Evolutionary conservation across 37 sponge, comb jelly and placozoan genomes (phyloP).

Genomic region (Beroe ovata): DNA sequence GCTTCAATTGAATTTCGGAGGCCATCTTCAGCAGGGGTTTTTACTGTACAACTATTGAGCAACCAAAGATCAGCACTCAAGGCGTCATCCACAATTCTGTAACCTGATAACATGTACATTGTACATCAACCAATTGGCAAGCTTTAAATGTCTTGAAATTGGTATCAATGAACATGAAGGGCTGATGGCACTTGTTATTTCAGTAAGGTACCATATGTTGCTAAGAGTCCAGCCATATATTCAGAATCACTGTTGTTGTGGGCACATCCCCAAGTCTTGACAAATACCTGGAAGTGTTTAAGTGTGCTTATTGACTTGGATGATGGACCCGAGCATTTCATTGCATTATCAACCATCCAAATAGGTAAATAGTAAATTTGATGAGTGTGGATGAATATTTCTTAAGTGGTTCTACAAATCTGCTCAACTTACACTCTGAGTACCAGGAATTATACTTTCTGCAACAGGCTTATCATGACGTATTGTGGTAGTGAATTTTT

Average conservation of each 20-base stretch:
- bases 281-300: conserved; percentile 68
- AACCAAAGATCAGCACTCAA: conserved; percentile 86
- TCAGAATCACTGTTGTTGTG: conserved; percentile 97
- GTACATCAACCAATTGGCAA: too few relatives aligned
- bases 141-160: too few relatives aligned
- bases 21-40: conserved; percentile 90
- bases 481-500: neutral
- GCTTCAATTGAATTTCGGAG: conserved; percentile 74
- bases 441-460: conserved; percentile 61
- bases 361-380: too few relatives aligned
- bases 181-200: too few relatives aligned
- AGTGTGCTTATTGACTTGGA: neutral
- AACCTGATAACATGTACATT: neutral
- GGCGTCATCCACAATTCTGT: conserved; percentile 74
- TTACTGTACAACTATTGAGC: conserved; percentile 96
- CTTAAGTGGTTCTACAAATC: neutral
- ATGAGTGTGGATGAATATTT: too few relatives aligned
- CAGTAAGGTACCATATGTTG: conserved; percentile 78
- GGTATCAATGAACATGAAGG: too few relatives aligned
- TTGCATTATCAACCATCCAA: neutral
- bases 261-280: conserved; percentile 97
- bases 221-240: conserved; percentile 94
- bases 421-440: conserved; percentile 25
- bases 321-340: neutral
- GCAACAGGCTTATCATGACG: conserved; percentile 24